Evolutionary conservation across 23 tunicate genomes (phyloP).

Genomic region (Clavelina lepadiformis): DNA sequence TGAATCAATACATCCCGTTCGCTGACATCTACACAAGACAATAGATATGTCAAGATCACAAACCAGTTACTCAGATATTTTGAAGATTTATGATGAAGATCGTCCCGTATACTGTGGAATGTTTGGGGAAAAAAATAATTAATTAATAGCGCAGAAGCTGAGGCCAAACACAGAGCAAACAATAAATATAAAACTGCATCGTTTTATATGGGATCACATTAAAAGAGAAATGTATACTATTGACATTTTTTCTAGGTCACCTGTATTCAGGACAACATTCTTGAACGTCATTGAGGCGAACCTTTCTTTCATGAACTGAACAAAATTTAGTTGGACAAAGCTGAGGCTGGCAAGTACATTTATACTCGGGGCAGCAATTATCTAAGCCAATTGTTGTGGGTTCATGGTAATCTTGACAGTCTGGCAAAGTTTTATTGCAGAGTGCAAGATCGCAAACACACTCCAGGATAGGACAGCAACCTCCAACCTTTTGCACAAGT

Average conservation of each 20-base stretch:
- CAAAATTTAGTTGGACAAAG: constrained; percentile 70
- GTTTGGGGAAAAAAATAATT: too few relatives aligned
- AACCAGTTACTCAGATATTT: too few relatives aligned
- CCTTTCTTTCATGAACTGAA: constrained; percentile 54
- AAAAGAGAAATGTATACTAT: neutral
- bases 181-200: too few relatives aligned
- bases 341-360: constrained; percentile 67
- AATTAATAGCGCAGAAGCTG: too few relatives aligned
- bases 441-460: constrained; percentile 71
- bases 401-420: constrained; percentile 56
- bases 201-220: neutral
- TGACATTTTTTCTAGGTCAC: constrained; percentile 32
- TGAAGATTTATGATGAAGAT: too few relatives aligned
- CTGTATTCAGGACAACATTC: constrained; percentile 87
- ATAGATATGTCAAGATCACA: too few relatives aligned
- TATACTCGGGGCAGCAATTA: constrained; percentile 80
- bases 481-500: constrained; percentile 79
- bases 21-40: constrained; percentile 55
- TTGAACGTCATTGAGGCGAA: constrained; percentile 25
- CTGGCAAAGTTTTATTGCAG: constrained; percentile 49
- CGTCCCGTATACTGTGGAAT: too few relatives aligned
- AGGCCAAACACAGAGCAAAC: neutral
- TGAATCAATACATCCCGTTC: constrained; percentile 50
- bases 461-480: constrained; percentile 79
- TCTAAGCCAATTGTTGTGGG: constrained; percentile 20